Conservation (phyloP, 2,888 invertebrate species). For the Cancer borealis region DNA sequence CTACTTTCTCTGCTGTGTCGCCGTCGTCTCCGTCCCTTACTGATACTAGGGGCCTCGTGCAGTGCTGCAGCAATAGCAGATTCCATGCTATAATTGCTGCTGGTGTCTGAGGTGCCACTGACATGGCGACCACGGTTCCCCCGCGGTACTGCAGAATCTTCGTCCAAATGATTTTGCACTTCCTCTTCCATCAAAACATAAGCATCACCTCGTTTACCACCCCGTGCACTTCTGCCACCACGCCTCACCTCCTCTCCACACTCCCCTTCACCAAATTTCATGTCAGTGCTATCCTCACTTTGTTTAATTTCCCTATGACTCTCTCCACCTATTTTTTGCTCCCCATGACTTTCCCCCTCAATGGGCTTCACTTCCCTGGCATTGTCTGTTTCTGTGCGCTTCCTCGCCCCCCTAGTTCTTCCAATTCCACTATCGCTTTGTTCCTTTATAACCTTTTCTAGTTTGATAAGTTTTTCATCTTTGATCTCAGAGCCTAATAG, state of each 20-base stretch:
- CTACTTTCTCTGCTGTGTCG: constrained; percentile 73
- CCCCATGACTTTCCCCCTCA: background rate
- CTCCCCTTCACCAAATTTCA: constrained; percentile 53
- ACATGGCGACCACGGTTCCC: constrained; percentile 65
- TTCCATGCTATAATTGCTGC: constrained; percentile 75
- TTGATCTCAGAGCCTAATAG: constrained; percentile 46
- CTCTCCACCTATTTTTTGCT: background rate
- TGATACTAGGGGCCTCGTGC: constrained; percentile 58
- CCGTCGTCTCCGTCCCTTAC: constrained; percentile 63
- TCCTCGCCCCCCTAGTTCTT: constrained; percentile 70
- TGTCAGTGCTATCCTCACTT: background rate
- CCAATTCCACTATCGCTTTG: constrained; percentile 56
- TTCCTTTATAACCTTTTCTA: constrained; percentile 57
- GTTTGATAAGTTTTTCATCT: constrained; percentile 57
- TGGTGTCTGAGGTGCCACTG: constrained; percentile 75
- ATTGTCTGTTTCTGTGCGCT: constrained; percentile 60
- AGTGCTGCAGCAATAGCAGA: constrained; percentile 63
- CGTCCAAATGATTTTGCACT: constrained; percentile 64
- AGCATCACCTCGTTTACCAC: constrained; percentile 66
- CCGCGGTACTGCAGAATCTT: constrained; percentile 61
- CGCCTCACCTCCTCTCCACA: constrained; percentile 58
- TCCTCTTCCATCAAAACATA: constrained; percentile 62
- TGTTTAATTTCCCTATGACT: background rate
- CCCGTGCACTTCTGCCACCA: constrained; percentile 63
- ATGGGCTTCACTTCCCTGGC: constrained; percentile 44